Evolutionary conservation across 2,797 vertebrate species (phyloP), one percentile per base, ranked within the genome.

Genomic region (Huso huso): DNA sequence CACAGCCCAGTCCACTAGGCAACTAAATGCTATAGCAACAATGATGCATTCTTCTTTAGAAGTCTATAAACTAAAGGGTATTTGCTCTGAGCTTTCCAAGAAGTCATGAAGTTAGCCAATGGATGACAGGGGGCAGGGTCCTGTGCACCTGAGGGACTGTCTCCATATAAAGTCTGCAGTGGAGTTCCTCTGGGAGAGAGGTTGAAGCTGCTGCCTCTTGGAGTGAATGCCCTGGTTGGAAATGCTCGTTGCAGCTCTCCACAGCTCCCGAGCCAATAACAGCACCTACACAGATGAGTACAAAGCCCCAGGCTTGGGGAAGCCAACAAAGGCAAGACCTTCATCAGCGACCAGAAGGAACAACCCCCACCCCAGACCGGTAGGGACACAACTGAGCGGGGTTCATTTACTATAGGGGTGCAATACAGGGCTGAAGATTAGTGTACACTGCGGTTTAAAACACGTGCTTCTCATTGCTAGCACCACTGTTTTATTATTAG

Each of bases 331-430:
- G 49, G 77, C 78, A 51, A 81, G 87, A 73, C 87, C 87, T 1
- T 82, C 83, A n/a, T 91, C 87, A n/a, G 81, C 81, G 11, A 71
- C 85, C 72, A 84, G 87, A 63, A 84, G 82, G 77, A 91, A 91
- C 83, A 91, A 91, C 73, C 88, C 89, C 10, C 88, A 91, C 66
- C 88, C 88, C 3, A 75, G 71, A 51, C 82, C 76, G 83, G 88
- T 91, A 83, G 89, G 85, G 72, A 23, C 15, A n/a, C 10, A 3
- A 5, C 12, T 58, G n/a, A 63, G 13, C 8, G n/a, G 63, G 49
- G 63, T 9, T 52, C 49, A 23, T 64, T 51, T 51, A 49, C 53
- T 18, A 51, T 49, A 49, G 53, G 63, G 63, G 13, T 15, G 51
- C 53, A 49, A 64, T 51, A 51, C 63, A 64, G 49, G 11, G 63